These are phyloP conservation scores for Chaitophorus viminalis DNA, from an alignment of 2,888 invertebrate genomes.

Conservation along the genomic window DNA sequence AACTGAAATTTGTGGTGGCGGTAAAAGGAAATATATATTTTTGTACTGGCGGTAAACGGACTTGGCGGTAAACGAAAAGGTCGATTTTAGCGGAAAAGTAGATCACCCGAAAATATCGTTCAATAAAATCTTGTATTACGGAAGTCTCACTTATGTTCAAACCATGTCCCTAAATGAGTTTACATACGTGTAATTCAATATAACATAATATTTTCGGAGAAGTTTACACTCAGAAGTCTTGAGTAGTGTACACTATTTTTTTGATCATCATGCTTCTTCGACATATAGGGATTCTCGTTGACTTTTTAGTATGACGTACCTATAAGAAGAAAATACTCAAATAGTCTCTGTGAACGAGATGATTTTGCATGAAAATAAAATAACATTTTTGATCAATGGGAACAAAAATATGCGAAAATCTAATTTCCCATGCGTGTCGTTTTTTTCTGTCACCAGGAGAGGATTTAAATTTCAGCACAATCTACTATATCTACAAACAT, in stretches of 20 bases:
- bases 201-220: too few relatives aligned
- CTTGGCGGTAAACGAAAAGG: too few relatives aligned
- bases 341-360: constrained; percentile 8
- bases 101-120: too few relatives aligned
- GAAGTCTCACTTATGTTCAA: too few relatives aligned
- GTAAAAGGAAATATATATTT: too few relatives aligned
- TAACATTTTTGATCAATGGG: constrained; percentile 43
- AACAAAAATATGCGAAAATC: constrained; percentile 39
- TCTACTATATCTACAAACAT: constrained; percentile 2
- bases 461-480: background rate
- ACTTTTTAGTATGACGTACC: background rate
- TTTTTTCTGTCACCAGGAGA: background rate
- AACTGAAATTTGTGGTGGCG: too few relatives aligned
- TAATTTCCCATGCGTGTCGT: constrained; percentile 60
- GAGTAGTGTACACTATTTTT: background rate
- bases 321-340: background rate
- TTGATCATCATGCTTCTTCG: background rate
- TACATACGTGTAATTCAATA: too few relatives aligned
- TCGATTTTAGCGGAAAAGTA: too few relatives aligned
- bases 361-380: constrained; percentile 22
- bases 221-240: too few relatives aligned
- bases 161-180: too few relatives aligned
- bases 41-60: too few relatives aligned
- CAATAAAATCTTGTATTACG: too few relatives aligned
- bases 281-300: background rate